phyloP scores from a whole-genome alignment of 2,888 invertebrate species.

The Abscondita cerata region DNA sequence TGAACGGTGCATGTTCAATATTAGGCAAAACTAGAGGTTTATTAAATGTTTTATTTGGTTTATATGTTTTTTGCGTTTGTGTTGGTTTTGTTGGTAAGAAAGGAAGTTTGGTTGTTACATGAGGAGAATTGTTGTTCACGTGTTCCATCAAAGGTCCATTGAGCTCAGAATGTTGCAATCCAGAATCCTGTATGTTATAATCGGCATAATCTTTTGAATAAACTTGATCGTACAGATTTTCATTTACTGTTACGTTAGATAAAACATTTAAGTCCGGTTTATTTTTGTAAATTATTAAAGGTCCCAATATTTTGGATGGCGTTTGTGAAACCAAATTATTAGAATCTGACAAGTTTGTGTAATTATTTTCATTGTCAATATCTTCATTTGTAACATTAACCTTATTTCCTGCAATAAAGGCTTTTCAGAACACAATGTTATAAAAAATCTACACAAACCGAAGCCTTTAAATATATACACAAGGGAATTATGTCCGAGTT shows the following conservation, averaged over 20 bases:
- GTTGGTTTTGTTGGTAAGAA: constrained; percentile 37
- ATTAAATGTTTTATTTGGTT: constrained; percentile 21
- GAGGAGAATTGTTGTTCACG: constrained; percentile 44
- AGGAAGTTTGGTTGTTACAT: constrained; percentile 55
- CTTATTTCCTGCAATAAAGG: constrained; percentile 48
- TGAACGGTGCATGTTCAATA: constrained; percentile 19
- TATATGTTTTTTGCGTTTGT: constrained; percentile 31
- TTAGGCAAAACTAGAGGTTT: constrained; percentile 32
- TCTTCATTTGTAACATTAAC: constrained; percentile 41
- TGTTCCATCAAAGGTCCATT: constrained; percentile 10
- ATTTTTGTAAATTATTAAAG: constrained; percentile 53
- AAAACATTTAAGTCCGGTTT: constrained; percentile 25
- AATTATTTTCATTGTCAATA: constrained; percentile 36
- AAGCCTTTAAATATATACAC: constrained; percentile 21
- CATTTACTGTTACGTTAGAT: constrained; percentile 36
- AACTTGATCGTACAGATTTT: constrained; percentile 40
- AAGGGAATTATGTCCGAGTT: constrained; percentile 30
- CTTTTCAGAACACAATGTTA: constrained; percentile 6
- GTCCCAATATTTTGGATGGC: constrained; percentile 54
- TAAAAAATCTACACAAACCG: constrained; percentile 19
- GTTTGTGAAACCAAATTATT: constrained; percentile 37
- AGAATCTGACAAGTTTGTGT: constrained; percentile 12
- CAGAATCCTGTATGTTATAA: constrained; percentile 14
- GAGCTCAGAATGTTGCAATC: not conserved
- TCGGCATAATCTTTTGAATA: not conserved